Conservation (phyloP, 1,140 invertebrate species). For the Brachionus calyciflorus region DNA sequence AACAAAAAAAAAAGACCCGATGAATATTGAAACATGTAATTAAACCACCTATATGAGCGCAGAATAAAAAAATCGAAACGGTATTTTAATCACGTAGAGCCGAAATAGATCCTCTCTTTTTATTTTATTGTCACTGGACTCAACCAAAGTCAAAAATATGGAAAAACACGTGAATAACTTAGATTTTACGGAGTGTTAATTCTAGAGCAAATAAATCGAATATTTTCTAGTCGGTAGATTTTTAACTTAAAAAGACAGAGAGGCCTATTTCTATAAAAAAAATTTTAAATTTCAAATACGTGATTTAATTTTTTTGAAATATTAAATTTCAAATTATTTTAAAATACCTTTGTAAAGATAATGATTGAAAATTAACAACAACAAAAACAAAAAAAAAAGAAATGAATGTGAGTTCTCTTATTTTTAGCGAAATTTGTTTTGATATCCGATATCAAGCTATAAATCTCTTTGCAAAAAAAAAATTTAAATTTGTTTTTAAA, state of each 20-base stretch:
- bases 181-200: neutral
- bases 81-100: constrained; percentile 35
- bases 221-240: neutral
- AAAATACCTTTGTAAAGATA: constrained; percentile 36
- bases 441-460: constrained; percentile 31
- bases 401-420: constrained; percentile 30
- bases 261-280: too few relatives aligned
- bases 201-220: constrained; percentile 6
- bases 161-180: constrained; percentile 33
- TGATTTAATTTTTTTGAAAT: constrained; percentile 27
- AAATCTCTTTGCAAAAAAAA: neutral
- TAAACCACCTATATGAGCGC: neutral
- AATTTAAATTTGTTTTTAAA: constrained; percentile 10
- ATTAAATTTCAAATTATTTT: constrained; percentile 46
- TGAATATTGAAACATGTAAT: constrained; percentile 16
- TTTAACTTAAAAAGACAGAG: too few relatives aligned
- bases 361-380: constrained; percentile 4
- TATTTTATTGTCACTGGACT: too few relatives aligned
- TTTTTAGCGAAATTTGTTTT: constrained; percentile 11
- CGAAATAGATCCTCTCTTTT: neutral
- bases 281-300: constrained; percentile 12
- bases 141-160: neutral
- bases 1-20: neutral
- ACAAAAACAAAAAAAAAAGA: neutral
- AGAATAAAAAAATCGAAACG: neutral